Evolutionary conservation across 2,797 vertebrate species (phyloP).

Genomic region (Myotis vivesi): DNA sequence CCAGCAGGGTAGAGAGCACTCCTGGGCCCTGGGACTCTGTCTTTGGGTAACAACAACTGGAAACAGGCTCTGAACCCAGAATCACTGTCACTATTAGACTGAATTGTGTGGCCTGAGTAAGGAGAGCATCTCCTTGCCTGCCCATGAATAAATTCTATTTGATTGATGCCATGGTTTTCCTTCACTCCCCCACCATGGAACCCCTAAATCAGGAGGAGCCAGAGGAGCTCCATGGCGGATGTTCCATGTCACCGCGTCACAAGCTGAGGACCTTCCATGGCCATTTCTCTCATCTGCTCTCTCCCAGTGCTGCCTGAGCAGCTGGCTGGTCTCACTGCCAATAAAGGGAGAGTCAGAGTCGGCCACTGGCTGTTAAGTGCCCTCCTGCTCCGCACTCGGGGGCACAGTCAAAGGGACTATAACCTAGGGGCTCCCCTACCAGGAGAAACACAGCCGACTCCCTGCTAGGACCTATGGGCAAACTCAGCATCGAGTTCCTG

Average conservation of each 20-base stretch:
- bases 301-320: background rate
- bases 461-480: background rate
- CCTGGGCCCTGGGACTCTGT: background rate
- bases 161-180: background rate
- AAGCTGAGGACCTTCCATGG: fast-evolving
- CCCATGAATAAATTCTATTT: background rate
- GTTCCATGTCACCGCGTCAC: fast-evolving
- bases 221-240: fast-evolving
- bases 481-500: background rate
- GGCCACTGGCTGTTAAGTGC: background rate
- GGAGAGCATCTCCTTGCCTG: background rate
- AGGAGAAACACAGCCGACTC: background rate
- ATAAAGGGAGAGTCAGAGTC: background rate
- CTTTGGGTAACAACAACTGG: background rate
- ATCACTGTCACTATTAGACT: background rate
- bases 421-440: background rate
- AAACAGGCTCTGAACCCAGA: background rate
- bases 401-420: background rate
- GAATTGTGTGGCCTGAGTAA: background rate
- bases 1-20: background rate
- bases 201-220: background rate
- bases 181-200: background rate
- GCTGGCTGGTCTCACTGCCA: background rate
- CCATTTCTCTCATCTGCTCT: fast-evolving
- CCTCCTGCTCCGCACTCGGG: background rate